A percentile compares a stretch with the other conserved stretches of the same genome.
Evolutionary conservation across 2,888 invertebrate species (phyloP).

Genomic region (Ceriagrion tenellum): DNA sequence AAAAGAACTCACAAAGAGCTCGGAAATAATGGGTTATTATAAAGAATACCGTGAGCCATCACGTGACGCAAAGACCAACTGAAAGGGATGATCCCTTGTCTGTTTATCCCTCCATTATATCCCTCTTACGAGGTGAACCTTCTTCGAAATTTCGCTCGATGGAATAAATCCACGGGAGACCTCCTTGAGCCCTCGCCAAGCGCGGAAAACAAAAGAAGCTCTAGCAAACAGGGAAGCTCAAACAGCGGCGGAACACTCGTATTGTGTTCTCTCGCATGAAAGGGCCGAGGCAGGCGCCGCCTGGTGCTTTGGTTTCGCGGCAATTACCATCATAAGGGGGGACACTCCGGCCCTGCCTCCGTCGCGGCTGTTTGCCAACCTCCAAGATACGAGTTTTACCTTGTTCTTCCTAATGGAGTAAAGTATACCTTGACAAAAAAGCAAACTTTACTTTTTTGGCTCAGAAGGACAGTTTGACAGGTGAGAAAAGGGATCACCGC

Average conservation of each 20-base stretch:
- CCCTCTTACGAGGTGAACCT: neutral
- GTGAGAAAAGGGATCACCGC: no score
- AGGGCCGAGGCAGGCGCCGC: neutral
- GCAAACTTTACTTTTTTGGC: no score
- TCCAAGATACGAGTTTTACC: neutral
- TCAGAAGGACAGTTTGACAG: no score
- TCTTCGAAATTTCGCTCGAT: conserved; percentile 3
- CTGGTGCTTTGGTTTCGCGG: neutral
- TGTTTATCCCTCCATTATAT: neutral
- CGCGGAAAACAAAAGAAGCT: conserved; percentile 33
- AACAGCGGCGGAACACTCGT: neutral
- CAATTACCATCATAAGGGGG: neutral
- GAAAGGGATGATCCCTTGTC: neutral
- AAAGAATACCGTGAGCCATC: no score
- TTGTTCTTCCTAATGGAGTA: neutral
- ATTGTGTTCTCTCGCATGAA: conserved; percentile 35
- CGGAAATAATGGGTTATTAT: no score
- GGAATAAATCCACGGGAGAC: conserved; percentile 43
- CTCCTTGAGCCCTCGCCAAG: neutral
- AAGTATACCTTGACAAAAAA: no score
- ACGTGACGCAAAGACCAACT: neutral
- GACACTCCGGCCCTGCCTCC: neutral
- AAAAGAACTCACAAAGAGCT: no score
- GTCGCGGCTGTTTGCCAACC: neutral
- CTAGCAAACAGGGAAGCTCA: conserved; percentile 20